phyloP scores from a whole-genome alignment of 2,113 vertebrate genomes.

The Rhynchopsitta pachyrhyncha region DNA sequence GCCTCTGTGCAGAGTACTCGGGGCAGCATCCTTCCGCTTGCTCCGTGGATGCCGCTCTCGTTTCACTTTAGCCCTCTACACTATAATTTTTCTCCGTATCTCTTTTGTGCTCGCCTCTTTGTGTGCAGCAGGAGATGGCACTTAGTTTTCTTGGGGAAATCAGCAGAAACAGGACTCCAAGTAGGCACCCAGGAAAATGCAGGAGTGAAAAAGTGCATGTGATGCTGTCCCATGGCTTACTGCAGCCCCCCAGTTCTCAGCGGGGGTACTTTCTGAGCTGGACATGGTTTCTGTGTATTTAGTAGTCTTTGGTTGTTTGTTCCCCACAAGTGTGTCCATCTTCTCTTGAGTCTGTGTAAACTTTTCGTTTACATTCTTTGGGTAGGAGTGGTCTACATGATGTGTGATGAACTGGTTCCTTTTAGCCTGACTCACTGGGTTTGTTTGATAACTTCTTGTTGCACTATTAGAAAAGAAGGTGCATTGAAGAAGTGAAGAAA shows the following conservation, averaged over 20 bases:
- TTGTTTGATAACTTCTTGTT: background rate
- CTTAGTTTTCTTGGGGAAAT: background rate
- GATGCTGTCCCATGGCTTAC: background rate
- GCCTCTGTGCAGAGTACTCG: background rate
- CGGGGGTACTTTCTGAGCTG: background rate
- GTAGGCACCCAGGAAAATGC: background rate
- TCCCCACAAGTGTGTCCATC: background rate
- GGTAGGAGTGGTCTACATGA: background rate
- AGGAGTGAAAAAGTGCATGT: background rate
- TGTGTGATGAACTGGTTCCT: background rate
- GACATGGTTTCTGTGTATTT: background rate
- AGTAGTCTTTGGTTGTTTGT: background rate
- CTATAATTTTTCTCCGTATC: background rate
- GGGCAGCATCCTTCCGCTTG: background rate
- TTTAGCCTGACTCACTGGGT: background rate
- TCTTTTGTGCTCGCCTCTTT: background rate
- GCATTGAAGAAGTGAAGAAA: background rate
- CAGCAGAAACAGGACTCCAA: background rate
- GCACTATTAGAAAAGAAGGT: background rate
- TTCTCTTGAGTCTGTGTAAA: background rate
- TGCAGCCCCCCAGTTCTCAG: background rate
- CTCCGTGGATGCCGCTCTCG: background rate
- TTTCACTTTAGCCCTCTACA: background rate
- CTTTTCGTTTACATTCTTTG: background rate
- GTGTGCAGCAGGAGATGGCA: background rate